A percentile compares a stretch with the other conserved stretches of the same genome.
Conservation (phyloP, 2,797 vertebrate genomes). For the Oryzias dopingdopingensis region DNA sequence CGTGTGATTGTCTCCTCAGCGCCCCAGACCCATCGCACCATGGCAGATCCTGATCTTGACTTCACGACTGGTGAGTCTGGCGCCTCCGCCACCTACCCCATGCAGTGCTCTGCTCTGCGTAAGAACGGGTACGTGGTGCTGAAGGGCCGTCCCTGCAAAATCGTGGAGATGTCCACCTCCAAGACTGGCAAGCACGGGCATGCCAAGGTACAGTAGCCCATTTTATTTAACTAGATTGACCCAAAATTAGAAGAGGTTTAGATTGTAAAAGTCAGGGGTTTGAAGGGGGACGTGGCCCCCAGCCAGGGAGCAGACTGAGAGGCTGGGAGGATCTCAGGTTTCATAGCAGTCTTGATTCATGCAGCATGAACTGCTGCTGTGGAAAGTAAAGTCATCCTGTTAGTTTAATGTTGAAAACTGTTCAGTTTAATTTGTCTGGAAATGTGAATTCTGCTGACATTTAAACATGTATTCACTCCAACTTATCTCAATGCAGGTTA, state of each 20-base stretch:
- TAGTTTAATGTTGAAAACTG: too few species aligned
- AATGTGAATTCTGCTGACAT: too few species aligned
- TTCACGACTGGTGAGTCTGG: constrained; percentile 92
- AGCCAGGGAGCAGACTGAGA: neutral
- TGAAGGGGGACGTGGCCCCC: neutral
- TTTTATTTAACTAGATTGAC: too few species aligned
- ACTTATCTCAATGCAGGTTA: constrained; percentile 79
- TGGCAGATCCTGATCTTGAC: constrained; percentile 91
- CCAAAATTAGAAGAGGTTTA: too few species aligned
- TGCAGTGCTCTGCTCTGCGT: constrained; percentile 92
- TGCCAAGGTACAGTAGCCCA: constrained; percentile 82
- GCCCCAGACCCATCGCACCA: constrained; percentile 78
- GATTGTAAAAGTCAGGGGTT: too few species aligned
- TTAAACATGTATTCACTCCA: neutral
- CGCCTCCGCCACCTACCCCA: constrained; percentile 89
- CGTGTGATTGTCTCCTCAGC: constrained; percentile 41
- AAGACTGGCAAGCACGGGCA: constrained; percentile 94
- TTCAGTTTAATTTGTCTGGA: too few species aligned
- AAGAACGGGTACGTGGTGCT: constrained; percentile 93
- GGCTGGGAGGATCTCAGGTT: neutral
- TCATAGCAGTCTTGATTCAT: neutral
- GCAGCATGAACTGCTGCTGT: neutral
- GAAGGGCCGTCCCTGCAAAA: constrained; percentile 91
- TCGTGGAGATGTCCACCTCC: constrained; percentile 94
- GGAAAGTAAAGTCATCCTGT: too few species aligned